Conservation (phyloP, 2,888 invertebrate genomes). For the Eupeodes luniger region DNA sequence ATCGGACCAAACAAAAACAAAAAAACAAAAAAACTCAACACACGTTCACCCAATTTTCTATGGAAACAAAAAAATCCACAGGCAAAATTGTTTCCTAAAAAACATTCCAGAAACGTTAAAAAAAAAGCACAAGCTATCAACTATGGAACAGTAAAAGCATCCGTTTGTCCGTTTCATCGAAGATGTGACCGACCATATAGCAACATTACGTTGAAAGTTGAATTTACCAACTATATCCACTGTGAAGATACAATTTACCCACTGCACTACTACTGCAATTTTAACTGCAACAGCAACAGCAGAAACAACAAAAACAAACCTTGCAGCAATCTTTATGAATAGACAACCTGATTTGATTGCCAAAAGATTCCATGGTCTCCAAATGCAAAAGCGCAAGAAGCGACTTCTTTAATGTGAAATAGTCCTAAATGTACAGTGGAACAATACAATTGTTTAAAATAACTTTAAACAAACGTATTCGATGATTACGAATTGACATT, state of each 20-base stretch:
- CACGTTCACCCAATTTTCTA: conserved; percentile 70
- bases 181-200: conserved; percentile 34
- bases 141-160: conserved; percentile 40
- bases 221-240: background rate
- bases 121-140: conserved; percentile 3
- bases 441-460: no score
- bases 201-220: background rate
- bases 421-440: conserved; percentile 3
- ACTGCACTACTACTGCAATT: conserved; percentile 45
- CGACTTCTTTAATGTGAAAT: conserved; percentile 12
- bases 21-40: background rate
- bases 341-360: conserved; percentile 60
- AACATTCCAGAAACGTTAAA: conserved; percentile 3
- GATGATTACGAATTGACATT: no score
- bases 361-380: conserved; percentile 45
- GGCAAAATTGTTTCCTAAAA: conserved; percentile 68
- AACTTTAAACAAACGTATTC: no score
- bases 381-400: conserved; percentile 17
- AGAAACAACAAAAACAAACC: background rate
- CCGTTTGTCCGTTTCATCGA: conserved; percentile 45
- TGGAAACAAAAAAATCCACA: conserved; percentile 47
- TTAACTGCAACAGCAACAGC: background rate
- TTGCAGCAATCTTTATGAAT: conserved; percentile 29
- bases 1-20: background rate
- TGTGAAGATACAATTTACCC: conserved; percentile 40